Base-by-base conservation (phyloP, 2,797 vertebrate species). In the Amphiprion clarkii region DNA sequence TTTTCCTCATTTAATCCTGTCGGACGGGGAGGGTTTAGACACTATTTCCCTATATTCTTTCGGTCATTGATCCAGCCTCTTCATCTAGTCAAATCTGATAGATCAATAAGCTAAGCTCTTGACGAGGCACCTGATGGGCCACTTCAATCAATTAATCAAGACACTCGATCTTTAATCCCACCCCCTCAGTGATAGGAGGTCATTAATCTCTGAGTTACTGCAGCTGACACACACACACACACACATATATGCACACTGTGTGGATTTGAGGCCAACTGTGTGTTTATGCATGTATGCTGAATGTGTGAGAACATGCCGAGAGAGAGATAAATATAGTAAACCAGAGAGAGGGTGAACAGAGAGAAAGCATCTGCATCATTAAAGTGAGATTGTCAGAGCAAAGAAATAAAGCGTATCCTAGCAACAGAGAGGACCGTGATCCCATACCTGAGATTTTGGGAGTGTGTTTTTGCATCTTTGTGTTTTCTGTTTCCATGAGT, bases 401-500 rank as follows among this genome's bases (percentile, higher is more conserved):
- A 75, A 86, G 79, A 83, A 78, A 80, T 77, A 70, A 85, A 76
- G 67, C 5, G 83, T 88, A 81, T 90, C 91, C 88, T 91, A 92
- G 91, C 90, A 92, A 92, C 90, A 89, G 82, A 78, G 12, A 84
- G 66, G 76, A 78, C 69, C 52, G 3, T 21, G 46, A 86, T 81
- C 73, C 78, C 58, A 14, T 80, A 88, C 87, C 84, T 90, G 83
- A 85, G 75, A 81, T 87, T 81, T 82, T 33, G 74, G 58, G 58
- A 49, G 62, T 59, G 51, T 70, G 67, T 61, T 27, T 53, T 36
- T 57, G 17, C 21, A 7, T 65, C 64, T 65, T 48, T 76, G 44
- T 66, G 16, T 46, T 17, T 10, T 36, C 33, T 36, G 33, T 36
- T 44, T 68, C 48, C 4, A 10, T 55, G 44, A 54, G 36, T 53